These are phyloP conservation scores for Antheraea pernyi DNA, from an alignment of 1,140 invertebrate species.

Conservation along the genomic window DNA sequence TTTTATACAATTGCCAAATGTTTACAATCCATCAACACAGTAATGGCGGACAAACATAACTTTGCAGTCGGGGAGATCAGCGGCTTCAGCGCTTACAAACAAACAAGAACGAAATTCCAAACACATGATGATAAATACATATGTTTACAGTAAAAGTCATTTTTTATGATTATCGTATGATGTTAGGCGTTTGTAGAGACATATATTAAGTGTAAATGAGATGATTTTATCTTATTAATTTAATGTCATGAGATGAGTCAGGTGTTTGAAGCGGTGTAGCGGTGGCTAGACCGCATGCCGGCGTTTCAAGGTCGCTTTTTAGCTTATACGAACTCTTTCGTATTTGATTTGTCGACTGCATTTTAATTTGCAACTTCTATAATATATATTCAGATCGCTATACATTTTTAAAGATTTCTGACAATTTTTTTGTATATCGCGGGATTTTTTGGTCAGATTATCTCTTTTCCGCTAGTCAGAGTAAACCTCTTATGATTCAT, in stretches of 20 bases:
- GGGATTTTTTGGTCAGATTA: no score
- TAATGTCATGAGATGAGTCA: neutral
- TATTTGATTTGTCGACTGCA: neutral
- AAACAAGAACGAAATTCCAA: neutral
- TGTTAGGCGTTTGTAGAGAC: neutral
- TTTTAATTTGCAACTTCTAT: neutral
- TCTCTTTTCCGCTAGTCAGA: no score
- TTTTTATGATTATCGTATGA: neutral
- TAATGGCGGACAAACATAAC: neutral
- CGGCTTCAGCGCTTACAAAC: neutral
- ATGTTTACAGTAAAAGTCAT: neutral
- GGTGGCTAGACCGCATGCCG: neutral
- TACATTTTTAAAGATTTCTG: no score
- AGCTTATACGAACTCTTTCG: neutral
- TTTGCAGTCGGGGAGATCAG: neutral
- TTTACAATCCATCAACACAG: neutral
- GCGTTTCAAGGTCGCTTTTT: neutral
- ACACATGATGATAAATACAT: neutral
- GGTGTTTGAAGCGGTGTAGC: neutral
- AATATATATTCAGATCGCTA: no score
- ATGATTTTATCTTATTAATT: conserved; percentile 1
- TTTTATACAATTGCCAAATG: conserved; percentile 5
- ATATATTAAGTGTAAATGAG: conserved; percentile 5
- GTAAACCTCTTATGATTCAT: no score
- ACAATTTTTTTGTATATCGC: no score